Percentiles rank a stretch among this genome's conserved stretches.
phyloP scores from a whole-genome alignment of 1,140 invertebrate genomes.

The Cydia amplana region DNA sequence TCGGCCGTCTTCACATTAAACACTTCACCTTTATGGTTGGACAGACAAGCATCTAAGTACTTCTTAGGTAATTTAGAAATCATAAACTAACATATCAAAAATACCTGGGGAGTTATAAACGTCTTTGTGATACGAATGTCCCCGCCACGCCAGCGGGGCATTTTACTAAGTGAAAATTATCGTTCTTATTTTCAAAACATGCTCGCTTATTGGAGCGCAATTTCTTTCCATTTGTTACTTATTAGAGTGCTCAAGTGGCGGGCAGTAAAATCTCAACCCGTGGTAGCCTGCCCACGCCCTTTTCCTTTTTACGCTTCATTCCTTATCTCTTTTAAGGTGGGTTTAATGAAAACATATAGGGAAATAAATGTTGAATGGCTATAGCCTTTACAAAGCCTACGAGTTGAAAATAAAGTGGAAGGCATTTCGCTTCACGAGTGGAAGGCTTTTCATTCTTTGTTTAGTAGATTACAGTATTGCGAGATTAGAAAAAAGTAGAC shows the following conservation, averaged over 20 bases:
- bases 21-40: background rate
- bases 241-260: slow-evolving; percentile 10
- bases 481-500: background rate
- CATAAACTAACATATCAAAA: background rate
- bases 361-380: slow-evolving; percentile 19
- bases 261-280: slow-evolving; percentile 18
- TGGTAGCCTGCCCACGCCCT: background rate
- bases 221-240: slow-evolving; percentile 22
- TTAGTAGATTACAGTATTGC: background rate
- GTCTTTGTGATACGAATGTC: background rate
- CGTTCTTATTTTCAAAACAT: background rate
- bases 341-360: slow-evolving; percentile 26
- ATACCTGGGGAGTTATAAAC: background rate
- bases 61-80: background rate
- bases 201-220: background rate
- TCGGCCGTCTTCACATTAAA: too few relatives aligned
- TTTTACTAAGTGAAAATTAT: background rate
- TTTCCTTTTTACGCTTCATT: slow-evolving; percentile 14
- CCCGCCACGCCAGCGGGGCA: background rate
- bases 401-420: slow-evolving; percentile 26
- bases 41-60: background rate
- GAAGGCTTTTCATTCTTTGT: background rate
- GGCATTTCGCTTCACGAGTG: background rate
- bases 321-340: slow-evolving; percentile 25
- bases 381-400: slow-evolving; percentile 1